phyloP scores from a whole-genome alignment of 2,113 vertebrate genomes.

The Parus major region DNA sequence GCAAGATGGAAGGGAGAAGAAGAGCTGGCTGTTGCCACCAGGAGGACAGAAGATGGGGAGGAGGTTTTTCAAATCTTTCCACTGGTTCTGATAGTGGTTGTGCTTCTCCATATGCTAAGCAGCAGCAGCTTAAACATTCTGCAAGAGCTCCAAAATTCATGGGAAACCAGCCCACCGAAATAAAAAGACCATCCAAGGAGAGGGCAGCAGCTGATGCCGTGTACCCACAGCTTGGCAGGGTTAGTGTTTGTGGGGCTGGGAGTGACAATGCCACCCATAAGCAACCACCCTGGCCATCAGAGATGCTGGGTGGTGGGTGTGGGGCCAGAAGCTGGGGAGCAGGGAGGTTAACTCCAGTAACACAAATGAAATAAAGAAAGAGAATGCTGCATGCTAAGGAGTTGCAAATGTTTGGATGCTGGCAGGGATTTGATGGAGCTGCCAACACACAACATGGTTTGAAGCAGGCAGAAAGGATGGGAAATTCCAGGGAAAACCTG shows the following conservation, averaged over 20 bases:
- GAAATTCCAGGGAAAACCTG: background rate
- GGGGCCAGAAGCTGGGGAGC: background rate
- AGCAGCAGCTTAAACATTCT: background rate
- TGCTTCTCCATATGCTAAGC: background rate
- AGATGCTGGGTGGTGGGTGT: background rate
- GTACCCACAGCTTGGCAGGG: fast-evolving
- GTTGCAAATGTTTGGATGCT: slow-evolving; percentile 41
- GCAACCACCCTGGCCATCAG: fast-evolving
- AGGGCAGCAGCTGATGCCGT: fast-evolving
- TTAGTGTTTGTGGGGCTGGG: background rate
- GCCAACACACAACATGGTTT: background rate
- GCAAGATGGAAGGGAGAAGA: background rate
- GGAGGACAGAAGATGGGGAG: background rate
- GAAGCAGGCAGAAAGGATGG: background rate
- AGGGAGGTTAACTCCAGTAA: background rate
- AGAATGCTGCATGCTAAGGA: slow-evolving; percentile 14
- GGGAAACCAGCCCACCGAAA: background rate
- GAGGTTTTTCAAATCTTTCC: background rate
- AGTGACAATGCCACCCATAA: background rate
- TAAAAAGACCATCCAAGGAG: background rate
- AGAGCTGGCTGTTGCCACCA: background rate
- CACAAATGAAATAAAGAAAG: background rate
- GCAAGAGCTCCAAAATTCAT: background rate
- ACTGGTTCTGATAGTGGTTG: background rate
- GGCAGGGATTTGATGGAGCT: slow-evolving; percentile 18